phyloP scores from a whole-genome alignment of 2,113 vertebrate species.

The Nesoenas mayeri region DNA sequence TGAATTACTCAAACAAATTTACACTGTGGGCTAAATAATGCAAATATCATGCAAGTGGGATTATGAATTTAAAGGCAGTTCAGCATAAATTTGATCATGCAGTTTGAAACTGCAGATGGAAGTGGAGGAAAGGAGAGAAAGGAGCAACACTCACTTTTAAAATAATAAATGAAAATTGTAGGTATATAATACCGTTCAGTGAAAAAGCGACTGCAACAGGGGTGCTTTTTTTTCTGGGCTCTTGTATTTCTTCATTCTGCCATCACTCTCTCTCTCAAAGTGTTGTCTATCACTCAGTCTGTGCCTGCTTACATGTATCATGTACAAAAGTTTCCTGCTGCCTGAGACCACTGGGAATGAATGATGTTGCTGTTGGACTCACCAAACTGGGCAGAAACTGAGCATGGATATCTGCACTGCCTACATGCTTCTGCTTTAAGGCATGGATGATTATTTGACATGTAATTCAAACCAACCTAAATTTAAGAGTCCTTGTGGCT shows the following conservation, averaged over 20 bases:
- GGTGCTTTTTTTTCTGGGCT: background rate
- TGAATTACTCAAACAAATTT: background rate
- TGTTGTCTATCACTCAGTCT: background rate
- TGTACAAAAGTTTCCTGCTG: accelerated
- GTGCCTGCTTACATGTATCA: background rate
- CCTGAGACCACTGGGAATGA: background rate
- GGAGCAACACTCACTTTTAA: background rate
- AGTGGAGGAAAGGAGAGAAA: background rate
- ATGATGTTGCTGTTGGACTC: background rate
- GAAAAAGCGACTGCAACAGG: background rate
- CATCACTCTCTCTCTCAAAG: background rate
- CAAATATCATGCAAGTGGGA: background rate
- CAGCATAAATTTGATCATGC: background rate
- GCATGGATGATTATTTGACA: background rate
- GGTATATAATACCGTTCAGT: background rate
- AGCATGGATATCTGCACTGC: background rate
- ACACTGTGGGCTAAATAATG: background rate
- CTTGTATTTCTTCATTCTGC: background rate
- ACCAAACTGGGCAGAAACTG: background rate
- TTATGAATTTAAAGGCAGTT: background rate
- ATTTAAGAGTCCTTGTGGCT: background rate
- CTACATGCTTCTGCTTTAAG: background rate
- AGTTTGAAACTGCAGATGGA: background rate
- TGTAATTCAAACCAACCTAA: background rate
- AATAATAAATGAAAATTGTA: background rate